Evolutionary conservation across 2,113 vertebrate species (phyloP).

Genomic region (Condylura cristata): DNA sequence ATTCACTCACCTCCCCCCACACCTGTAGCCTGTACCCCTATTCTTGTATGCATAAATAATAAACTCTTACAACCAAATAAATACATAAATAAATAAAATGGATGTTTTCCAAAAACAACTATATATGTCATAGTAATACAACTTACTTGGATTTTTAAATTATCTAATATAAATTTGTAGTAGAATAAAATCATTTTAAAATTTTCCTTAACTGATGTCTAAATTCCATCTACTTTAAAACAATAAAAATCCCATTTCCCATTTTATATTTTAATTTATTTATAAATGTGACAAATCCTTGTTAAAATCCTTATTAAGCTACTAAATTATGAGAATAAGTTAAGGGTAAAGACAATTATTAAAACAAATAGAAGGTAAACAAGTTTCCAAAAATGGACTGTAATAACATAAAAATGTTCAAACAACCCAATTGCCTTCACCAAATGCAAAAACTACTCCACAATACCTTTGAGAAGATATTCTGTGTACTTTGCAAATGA

Average conservation of each 20-base stretch:
- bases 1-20: no score
- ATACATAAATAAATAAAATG: no score
- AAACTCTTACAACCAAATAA: no score
- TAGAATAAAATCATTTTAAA: background rate
- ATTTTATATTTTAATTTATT: background rate
- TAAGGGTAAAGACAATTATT: background rate
- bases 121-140: background rate
- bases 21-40: no score
- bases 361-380: background rate
- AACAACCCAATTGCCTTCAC: background rate
- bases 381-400: background rate
- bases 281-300: background rate
- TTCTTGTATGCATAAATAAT: no score
- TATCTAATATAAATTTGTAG: background rate
- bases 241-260: background rate
- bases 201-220: background rate
- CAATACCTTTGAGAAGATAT: background rate
- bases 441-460: background rate
- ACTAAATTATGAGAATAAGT: background rate
- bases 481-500: background rate
- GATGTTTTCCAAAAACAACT: background rate
- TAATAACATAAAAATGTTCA: background rate
- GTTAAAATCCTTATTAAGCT: background rate
- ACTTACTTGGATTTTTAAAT: background rate
- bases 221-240: background rate